Base-by-base conservation (phyloP, 2,888 invertebrate species). In the Dryobota labecula region DNA sequence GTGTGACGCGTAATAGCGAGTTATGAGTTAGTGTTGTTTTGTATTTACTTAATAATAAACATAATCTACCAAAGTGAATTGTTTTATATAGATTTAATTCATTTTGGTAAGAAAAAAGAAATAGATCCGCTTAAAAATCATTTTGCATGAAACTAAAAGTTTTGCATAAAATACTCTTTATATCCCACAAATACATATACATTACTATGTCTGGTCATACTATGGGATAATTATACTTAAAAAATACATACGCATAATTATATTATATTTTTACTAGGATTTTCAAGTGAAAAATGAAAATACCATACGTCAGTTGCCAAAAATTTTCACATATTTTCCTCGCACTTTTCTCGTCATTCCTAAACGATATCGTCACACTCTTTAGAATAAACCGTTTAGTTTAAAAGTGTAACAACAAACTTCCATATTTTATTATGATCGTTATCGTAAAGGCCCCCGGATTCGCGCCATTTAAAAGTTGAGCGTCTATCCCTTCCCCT, bases 391-490 rank as follows among this genome's bases (percentile, higher is more conserved):
- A 96, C 92, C 95, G 94, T 95, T 95, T 95, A 95, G 93, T 92
- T 89, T 89, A 91, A 91, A 89, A 90, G 90, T 89, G 90, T 91
- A 92, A 92, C 92, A 93, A 93, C 94, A 94, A 95, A 95, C 91
- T 95, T 95, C 94, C 94, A 95, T 95, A 95, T 95, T 96, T 95
- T 95, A 96, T 95, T 94, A 91, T 90, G 94, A 95, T 94, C 95
- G 94, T 95, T 95, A 96, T 95, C 95, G 94, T 95, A 95, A 95
- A 95, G 85, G 87, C 83, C 86, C 88, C 89, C 86, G 84, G 88
- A 90, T 92, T 90, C 88, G 89, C 87, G 89, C 90, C 91, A 90
- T 92, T 94, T 94, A 94, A 95, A 95, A 94, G 93, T 95, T 85
- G 60, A 66, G n/a, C 75, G 70, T 82, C 60, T 80, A 70, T 62